Evolutionary conservation across 2,888 invertebrate genomes (phyloP), one percentile per base, ranked within the genome.

Genomic region (Pharmacophagus antenor): DNA sequence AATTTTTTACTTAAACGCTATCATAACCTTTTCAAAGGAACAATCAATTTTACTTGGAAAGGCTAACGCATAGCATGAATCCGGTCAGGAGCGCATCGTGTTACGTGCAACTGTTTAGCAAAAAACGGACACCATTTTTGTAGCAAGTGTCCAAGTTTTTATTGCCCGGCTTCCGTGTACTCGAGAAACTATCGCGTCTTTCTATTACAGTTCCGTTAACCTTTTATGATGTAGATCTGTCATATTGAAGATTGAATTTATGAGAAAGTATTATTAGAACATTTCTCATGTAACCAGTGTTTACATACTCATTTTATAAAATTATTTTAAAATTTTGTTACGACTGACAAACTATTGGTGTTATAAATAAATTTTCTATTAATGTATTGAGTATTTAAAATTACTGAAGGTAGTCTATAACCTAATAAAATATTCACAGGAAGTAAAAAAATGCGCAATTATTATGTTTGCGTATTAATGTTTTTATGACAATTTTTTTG

Each of bases 31-130:
- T 27, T 17, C 48, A 25, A 31, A 54, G 59, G 22, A 18, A 61
- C 61, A 61, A 61, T 61, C 56, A 61, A 56, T 51, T 56, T 61
- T 50, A 61, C 56, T 47, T 52, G 51, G 52, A 56, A 61, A 56
- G 46, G 56, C 23, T 15, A 12, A 51, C 51, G 56, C 37, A 56
- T 51, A 56, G 49, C 49, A 27, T 44, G 49, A 54, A 49, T 49
- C 59, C 54, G 54, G 59, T 50, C 54, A 44, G 41, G 51, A 58
- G 31, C 51, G 18, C 37, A 46, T 52, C 58, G 58, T 52, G 46
- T 51, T 58, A 58, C 31, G 31, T 31, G 52, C 46, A 52, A 52
- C 58, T 46, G 58, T 17, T n/a, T 21, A 51, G 21, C 49, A 54
- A 41, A 54, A 59, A 55, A 42, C 23, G n/a, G 44, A 49, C 12